phyloP scores from a whole-genome alignment of 2,888 invertebrate genomes.

The Hydrotaea diabolus region DNA sequence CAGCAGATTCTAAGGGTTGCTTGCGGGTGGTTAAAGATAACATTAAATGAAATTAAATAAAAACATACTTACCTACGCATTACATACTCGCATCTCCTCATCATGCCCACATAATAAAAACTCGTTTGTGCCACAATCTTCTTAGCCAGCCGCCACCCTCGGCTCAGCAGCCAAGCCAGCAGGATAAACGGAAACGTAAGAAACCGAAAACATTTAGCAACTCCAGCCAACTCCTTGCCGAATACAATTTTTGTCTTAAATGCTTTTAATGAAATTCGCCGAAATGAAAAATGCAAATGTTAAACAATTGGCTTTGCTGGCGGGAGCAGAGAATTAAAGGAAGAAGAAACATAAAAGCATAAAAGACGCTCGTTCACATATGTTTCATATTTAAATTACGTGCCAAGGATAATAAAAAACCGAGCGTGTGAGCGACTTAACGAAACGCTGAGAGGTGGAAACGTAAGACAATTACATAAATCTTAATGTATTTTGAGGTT shows the following conservation, averaged over 20 bases:
- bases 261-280: conserved; percentile 51
- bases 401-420: conserved; percentile 63
- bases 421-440: conserved; percentile 36
- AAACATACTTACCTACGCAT: conserved; percentile 44
- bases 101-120: neutral
- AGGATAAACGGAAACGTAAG: no score
- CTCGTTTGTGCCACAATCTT: conserved; percentile 33
- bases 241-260: conserved; percentile 51
- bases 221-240: conserved; percentile 48
- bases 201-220: conserved; percentile 44
- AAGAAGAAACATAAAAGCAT: neutral
- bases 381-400: conserved; percentile 64
- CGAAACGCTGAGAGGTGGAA: neutral
- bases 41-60: conserved; percentile 61
- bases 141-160: neutral
- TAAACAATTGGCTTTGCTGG: conserved; percentile 50
- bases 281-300: conserved; percentile 59
- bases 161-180: conserved; percentile 12
- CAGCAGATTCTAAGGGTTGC: neutral
- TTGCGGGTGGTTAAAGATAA: conserved; percentile 21
- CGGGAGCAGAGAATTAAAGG: neutral
- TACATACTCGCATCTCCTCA: neutral
- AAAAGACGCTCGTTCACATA: conserved; percentile 47
- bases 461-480: conserved; percentile 66
- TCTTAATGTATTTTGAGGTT: conserved; percentile 65